Base-by-base conservation (phyloP, 2,113 vertebrate species). In the Brachypodius melanocephalos region DNA sequence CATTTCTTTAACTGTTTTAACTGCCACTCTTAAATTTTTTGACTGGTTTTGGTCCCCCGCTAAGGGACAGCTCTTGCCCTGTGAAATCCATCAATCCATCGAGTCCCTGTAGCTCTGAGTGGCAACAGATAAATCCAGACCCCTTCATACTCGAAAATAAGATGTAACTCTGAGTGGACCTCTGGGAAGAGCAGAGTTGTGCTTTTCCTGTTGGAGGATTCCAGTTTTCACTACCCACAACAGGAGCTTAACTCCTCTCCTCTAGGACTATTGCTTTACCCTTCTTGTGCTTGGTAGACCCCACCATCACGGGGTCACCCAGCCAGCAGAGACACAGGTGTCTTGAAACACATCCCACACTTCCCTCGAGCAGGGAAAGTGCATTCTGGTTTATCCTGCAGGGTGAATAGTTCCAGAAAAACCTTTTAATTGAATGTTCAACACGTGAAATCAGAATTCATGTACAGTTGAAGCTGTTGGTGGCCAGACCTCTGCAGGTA, bases 301-400 rank as follows among this genome's bases (percentile, higher is more conserved):
- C 22, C 10, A 24, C 8, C 20, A 69, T 36, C 1, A 0, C 14
- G n/a, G 46, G 22, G 16, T 68, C 48, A 84, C 42, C 31, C 32
- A 46, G 26, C 17, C n/a, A 65, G 36, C 45, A 36, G 14, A 8
- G 28, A 31, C 2, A 3, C 1, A 28, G 18, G 25, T 31, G 11
- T 38, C n/a, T 26, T 36, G 42, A 48, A 82, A 54, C 32, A 4
- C 0, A 2, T 18, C 24, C 38, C 1, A 1, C 52, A 10, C 12
- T 67, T 84, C 16, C 9, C 24, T 40, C 59, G 68, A 74, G 17
- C 13, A 55, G 22, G 22, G 29, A 54, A 89, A 62, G 74, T 57
- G 40, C 34, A 11, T 76, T 73, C 80, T 58, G 25, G 45, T 73
- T 93, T 85, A 46, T 85, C 59, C 78, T 93, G 58, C 26, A 20